phyloP scores from a whole-genome alignment of 2,113 vertebrate genomes.

The Xenopus laevis region DNA sequence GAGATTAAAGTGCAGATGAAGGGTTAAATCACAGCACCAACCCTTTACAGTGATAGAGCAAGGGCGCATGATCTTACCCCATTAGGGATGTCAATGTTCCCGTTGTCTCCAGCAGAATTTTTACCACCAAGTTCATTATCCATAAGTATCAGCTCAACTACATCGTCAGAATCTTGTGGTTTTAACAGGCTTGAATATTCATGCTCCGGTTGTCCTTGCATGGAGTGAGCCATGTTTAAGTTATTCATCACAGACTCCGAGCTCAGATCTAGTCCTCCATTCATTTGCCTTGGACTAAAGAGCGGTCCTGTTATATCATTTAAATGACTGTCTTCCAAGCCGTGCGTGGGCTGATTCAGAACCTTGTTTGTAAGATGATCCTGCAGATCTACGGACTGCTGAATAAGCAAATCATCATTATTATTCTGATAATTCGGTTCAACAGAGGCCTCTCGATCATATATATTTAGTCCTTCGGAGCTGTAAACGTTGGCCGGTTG shows the following conservation, averaged over 20 bases:
- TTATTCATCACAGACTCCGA: slow-evolving; percentile 52
- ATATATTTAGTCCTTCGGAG: slow-evolving; percentile 33
- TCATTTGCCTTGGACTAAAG: slow-evolving; percentile 50
- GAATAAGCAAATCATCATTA: slow-evolving; percentile 2
- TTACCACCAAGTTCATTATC: slow-evolving; percentile 41
- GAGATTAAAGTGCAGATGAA: too few species aligned
- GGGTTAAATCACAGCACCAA: too few species aligned
- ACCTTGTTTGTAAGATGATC: slow-evolving; percentile 35
- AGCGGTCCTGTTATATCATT: slow-evolving; percentile 31
- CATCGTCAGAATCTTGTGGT: slow-evolving; percentile 54
- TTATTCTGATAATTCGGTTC: slow-evolving; percentile 26
- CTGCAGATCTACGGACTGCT: slow-evolving; percentile 47
- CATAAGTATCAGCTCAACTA: slow-evolving; percentile 51
- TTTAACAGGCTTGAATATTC: slow-evolving; percentile 15
- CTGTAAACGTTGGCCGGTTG: slow-evolving; percentile 35
- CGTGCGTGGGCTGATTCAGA: slow-evolving; percentile 38
- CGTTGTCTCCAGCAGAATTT: slow-evolving; percentile 22
- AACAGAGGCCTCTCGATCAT: slow-evolving; percentile 19
- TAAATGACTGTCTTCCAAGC: slow-evolving; percentile 31
- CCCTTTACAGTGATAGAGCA: too few species aligned
- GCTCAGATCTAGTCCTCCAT: slow-evolving; percentile 45
- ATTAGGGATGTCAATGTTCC: slow-evolving; percentile 26
- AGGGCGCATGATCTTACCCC: slow-evolving; percentile 61
- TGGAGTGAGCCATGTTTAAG: slow-evolving; percentile 45
- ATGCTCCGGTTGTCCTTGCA: slow-evolving; percentile 26